phyloP scores from a whole-genome alignment of 2,888 invertebrate species.

The Chamaedrilus cognettii region DNA sequence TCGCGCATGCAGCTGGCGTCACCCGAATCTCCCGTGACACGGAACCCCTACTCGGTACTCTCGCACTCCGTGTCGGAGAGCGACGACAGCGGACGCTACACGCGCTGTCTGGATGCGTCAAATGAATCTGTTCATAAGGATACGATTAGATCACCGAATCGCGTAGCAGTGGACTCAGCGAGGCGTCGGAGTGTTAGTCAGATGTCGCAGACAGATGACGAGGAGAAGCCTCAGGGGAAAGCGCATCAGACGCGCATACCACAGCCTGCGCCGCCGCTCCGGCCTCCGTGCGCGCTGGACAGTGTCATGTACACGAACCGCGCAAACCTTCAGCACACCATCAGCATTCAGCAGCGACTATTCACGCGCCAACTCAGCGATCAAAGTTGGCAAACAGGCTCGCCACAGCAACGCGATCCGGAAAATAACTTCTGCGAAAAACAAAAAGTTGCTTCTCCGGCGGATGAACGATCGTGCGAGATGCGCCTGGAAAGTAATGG shows the following conservation, averaged over 20 bases:
- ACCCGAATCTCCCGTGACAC: neutral
- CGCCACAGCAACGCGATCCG: neutral
- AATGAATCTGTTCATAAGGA: no score
- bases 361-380: constrained; percentile 53
- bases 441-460: neutral
- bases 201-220: constrained; percentile 10
- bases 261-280: neutral
- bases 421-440: neutral
- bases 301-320: constrained; percentile 72
- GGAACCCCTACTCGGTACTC: no score
- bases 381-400: neutral
- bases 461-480: neutral
- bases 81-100: constrained; percentile 5
- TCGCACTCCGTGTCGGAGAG: neutral
- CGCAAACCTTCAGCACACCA: constrained; percentile 71
- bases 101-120: no score
- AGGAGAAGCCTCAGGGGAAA: neutral
- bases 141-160: no score
- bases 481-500: neutral
- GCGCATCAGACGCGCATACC: neutral
- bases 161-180: neutral
- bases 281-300: neutral
- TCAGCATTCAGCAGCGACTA: constrained; percentile 69
- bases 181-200: neutral
- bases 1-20: neutral